Evolutionary conservation across 2,888 invertebrate genomes (phyloP).

Genomic region (Bruchidius siliquastri): DNA sequence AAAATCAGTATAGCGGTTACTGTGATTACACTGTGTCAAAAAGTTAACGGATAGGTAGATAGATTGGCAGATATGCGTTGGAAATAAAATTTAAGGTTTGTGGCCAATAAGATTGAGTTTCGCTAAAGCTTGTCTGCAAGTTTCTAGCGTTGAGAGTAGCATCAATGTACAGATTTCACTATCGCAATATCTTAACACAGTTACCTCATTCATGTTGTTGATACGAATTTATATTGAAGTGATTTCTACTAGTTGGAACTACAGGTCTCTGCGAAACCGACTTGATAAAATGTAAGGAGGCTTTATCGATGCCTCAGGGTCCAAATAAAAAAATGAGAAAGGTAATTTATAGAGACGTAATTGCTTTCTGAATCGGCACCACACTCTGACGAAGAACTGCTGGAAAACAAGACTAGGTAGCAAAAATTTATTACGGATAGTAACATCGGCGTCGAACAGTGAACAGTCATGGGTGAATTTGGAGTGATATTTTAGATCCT

Average conservation of each 20-base stretch:
- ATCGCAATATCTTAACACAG: not conserved
- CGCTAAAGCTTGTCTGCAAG: too few species aligned
- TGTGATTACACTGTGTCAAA: too few species aligned
- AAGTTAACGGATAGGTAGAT: too few species aligned
- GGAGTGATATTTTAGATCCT: too few species aligned
- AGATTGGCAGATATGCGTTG: too few species aligned
- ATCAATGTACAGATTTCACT: not conserved
- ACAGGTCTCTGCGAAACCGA: not conserved
- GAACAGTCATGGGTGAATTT: too few species aligned
- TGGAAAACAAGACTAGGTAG: constrained; percentile 32
- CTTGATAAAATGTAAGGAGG: not conserved
- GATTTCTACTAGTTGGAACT: not conserved
- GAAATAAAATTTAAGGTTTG: too few species aligned
- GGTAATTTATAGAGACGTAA: constrained; percentile 31
- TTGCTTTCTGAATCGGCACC: constrained; percentile 28
- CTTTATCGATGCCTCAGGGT: not conserved
- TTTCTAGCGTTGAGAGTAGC: too few species aligned
- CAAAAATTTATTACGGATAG: constrained; percentile 40
- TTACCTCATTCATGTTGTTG: not conserved
- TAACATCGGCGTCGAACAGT: not conserved
- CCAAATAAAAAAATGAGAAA: constrained; percentile 16
- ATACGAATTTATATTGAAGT: not conserved
- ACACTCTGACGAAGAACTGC: constrained; percentile 18
- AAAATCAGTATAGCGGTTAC: too few species aligned
- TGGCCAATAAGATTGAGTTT: too few species aligned